Evolutionary conservation across 2,888 invertebrate genomes (phyloP).

Genomic region (Lochmaea capreae): DNA sequence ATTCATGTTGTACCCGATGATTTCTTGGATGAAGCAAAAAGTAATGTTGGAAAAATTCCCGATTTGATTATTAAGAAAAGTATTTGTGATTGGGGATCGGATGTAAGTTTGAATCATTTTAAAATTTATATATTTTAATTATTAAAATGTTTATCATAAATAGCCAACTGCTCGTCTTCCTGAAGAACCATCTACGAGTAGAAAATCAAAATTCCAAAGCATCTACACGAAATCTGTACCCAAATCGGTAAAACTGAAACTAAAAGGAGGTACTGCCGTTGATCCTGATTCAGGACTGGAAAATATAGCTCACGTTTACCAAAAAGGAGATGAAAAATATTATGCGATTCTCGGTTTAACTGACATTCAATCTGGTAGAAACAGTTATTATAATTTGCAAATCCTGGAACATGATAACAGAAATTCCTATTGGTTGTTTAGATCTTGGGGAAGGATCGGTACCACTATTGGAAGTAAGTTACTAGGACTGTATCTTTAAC

Average conservation of each 20-base stretch:
- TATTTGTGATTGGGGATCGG: conserved; percentile 87
- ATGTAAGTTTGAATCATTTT: conserved; percentile 69
- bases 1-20: conserved; percentile 86
- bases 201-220: conserved; percentile 60
- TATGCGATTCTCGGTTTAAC: conserved; percentile 86
- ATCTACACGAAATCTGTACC: conserved; percentile 68
- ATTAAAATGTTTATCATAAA: conserved; percentile 23
- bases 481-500: no score
- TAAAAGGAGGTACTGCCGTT: conserved; percentile 88
- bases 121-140: neutral
- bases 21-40: conserved; percentile 76
- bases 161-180: conserved; percentile 61
- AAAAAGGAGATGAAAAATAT: conserved; percentile 71
- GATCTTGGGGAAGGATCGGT: conserved; percentile 97
- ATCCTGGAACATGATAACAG: conserved; percentile 80
- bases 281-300: conserved; percentile 91
- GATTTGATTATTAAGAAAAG: conserved; percentile 77
- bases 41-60: conserved; percentile 73
- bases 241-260: conserved; percentile 74
- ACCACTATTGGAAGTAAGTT: conserved; percentile 84
- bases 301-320: conserved; percentile 83
- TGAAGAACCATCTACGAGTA: conserved; percentile 53
- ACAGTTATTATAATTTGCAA: conserved; percentile 96
- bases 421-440: conserved; percentile 68
- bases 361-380: conserved; percentile 87